Evolutionary conservation across 2,113 vertebrate species (phyloP).

Genomic region (Sigmodon hispidus): DNA sequence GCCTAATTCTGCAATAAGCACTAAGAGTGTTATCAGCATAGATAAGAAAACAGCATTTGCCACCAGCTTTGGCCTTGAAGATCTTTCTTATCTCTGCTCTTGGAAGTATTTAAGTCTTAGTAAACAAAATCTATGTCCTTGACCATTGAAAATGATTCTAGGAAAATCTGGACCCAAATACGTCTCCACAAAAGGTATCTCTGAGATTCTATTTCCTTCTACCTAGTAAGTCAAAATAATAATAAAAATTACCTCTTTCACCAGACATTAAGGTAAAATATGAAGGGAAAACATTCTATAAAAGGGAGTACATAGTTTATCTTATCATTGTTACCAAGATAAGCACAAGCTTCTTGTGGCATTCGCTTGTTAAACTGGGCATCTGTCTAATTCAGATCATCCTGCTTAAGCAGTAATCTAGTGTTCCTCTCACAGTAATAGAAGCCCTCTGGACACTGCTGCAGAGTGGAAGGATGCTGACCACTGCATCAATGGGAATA

Average conservation of each 20-base stretch:
- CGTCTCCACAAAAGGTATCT: not conserved
- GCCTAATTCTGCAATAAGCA: not conserved
- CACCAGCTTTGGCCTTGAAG: slow-evolving; percentile 31
- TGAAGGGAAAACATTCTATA: not conserved
- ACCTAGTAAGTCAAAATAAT: not conserved
- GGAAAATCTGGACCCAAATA: slow-evolving; percentile 43
- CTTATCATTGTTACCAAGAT: not conserved
- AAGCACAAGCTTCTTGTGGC: not conserved
- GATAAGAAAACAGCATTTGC: slow-evolving; percentile 38
- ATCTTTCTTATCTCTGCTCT: slow-evolving; percentile 50
- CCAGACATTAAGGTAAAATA: not conserved
- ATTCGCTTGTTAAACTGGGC: not conserved
- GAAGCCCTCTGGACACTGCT: not conserved
- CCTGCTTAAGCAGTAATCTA: not conserved
- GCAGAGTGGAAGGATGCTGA: not conserved
- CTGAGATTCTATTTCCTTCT: not conserved
- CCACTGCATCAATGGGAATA: too few relatives aligned
- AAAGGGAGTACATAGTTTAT: not conserved
- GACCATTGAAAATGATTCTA: slow-evolving; percentile 46
- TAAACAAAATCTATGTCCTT: slow-evolving; percentile 49
- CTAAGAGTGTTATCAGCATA: slow-evolving; percentile 22
- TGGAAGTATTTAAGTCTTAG: slow-evolving; percentile 39
- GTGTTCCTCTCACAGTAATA: not conserved
- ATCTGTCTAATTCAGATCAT: not conserved
- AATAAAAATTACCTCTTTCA: slow-evolving; percentile 42